A percentile compares a stretch with the other conserved stretches of the same genome.
Conservation (phyloP, 2,888 invertebrate species). For the Rhogogaster chlorosoma region DNA sequence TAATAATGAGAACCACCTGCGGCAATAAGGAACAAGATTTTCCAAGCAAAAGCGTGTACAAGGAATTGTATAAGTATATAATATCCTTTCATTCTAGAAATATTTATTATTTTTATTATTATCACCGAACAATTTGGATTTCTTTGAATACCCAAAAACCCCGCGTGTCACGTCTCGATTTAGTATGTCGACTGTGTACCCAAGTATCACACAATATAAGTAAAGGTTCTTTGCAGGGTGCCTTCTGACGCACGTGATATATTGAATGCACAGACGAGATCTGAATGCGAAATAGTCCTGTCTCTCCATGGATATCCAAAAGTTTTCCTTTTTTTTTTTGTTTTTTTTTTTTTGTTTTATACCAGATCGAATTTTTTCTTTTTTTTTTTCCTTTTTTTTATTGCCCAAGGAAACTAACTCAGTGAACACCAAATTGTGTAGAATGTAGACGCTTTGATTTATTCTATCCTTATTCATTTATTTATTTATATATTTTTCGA, state of each 20-base stretch:
- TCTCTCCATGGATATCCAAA: neutral
- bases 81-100: neutral
- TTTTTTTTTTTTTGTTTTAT: too few species aligned
- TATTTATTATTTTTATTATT: neutral
- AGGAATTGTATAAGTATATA: neutral
- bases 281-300: slow-evolving; percentile 1
- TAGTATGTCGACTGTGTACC: slow-evolving; percentile 11
- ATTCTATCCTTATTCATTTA: neutral
- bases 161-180: neutral
- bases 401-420: neutral
- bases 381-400: neutral
- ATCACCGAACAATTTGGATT: neutral
- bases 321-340: neutral
- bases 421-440: neutral
- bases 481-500: too few species aligned
- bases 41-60: neutral
- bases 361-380: neutral
- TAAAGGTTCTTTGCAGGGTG: slow-evolving; percentile 9
- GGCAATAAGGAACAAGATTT: neutral
- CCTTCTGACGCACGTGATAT: slow-evolving; percentile 28
- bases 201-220: slow-evolving; percentile 5
- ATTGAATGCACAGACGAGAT: slow-evolving; percentile 24
- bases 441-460: neutral
- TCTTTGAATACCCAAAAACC: neutral
- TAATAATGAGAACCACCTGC: neutral